Percentiles rank a stretch among this genome's conserved stretches.
Evolutionary conservation across 2,888 invertebrate genomes (phyloP).

Genomic region (Sphecodes monilicornis): DNA sequence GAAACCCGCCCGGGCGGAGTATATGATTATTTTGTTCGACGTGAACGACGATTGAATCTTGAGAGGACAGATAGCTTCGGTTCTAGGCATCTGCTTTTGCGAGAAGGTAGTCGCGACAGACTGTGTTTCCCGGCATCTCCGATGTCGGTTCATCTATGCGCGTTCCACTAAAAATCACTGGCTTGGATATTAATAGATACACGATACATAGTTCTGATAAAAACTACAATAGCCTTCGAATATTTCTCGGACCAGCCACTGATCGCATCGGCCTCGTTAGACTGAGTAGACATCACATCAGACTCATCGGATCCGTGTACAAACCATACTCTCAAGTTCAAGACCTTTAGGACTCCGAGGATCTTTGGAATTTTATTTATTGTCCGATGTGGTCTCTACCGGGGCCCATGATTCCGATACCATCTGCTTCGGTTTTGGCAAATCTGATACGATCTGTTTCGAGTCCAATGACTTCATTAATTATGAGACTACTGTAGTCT

Average conservation of each 20-base stretch:
- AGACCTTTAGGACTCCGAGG: no score
- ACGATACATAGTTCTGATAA: neutral
- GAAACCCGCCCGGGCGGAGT: slow-evolving; percentile 27
- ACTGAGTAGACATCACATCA: neutral
- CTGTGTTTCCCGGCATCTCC: neutral
- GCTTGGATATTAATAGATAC: neutral
- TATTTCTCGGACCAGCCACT: neutral
- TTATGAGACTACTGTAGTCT: neutral
- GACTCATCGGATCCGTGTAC: neutral
- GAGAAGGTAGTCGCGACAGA: neutral
- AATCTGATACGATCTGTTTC: neutral
- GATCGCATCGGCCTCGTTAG: neutral
- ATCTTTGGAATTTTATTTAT: no score
- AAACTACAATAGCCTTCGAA: neutral
- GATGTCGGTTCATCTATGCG: neutral
- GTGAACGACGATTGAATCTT: slow-evolving; percentile 48
- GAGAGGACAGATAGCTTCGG: slow-evolving; percentile 15
- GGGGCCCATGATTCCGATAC: no score
- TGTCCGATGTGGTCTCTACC: no score
- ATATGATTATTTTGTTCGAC: slow-evolving; percentile 56
- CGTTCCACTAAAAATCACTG: neutral
- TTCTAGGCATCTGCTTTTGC: neutral
- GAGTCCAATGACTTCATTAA: neutral
- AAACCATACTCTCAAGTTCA: neutral
- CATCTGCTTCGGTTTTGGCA: neutral